These are phyloP conservation scores for Capreolus pygargus DNA, from an alignment of 2,113 vertebrate species.

Conservation along the genomic window DNA sequence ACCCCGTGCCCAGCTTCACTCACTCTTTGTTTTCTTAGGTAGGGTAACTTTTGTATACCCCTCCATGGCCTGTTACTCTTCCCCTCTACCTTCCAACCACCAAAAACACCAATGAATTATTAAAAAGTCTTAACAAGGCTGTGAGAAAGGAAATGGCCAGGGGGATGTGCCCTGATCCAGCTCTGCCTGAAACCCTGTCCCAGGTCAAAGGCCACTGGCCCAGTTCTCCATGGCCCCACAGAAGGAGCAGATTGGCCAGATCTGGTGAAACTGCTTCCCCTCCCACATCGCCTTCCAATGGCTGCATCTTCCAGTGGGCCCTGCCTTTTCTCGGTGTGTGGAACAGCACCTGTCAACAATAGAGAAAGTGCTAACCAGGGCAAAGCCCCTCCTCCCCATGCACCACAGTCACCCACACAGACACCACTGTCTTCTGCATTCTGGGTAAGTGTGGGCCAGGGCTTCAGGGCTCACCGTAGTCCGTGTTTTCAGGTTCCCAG, in stretches of 20 bases:
- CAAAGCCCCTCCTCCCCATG: not conserved
- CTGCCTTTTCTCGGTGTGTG: not conserved
- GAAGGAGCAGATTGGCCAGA: not conserved
- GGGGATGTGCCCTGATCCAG: not conserved
- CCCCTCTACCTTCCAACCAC: not conserved
- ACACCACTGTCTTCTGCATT: not conserved
- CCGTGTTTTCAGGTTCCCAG: constrained; percentile 98
- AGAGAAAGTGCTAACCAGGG: not conserved
- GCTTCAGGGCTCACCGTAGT: constrained; percentile 89
- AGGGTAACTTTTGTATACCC: not conserved
- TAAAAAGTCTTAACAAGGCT: not conserved
- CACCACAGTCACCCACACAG: not conserved
- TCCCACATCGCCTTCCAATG: not conserved
- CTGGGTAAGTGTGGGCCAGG: not conserved
- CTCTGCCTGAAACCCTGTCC: not conserved
- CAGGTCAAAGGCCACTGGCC: not conserved
- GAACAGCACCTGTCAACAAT: not conserved
- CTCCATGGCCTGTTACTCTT: not conserved
- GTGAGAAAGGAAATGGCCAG: not conserved
- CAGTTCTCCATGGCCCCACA: not conserved
- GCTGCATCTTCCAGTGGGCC: not conserved
- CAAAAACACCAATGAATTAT: not conserved
- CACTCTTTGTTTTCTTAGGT: not conserved
- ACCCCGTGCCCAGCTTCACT: not conserved
- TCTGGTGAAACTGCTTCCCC: not conserved